Evolutionary conservation across 2,888 invertebrate species (phyloP), one percentile per base, ranked within the genome.

Genomic region (Shargacucullia verbasci): DNA sequence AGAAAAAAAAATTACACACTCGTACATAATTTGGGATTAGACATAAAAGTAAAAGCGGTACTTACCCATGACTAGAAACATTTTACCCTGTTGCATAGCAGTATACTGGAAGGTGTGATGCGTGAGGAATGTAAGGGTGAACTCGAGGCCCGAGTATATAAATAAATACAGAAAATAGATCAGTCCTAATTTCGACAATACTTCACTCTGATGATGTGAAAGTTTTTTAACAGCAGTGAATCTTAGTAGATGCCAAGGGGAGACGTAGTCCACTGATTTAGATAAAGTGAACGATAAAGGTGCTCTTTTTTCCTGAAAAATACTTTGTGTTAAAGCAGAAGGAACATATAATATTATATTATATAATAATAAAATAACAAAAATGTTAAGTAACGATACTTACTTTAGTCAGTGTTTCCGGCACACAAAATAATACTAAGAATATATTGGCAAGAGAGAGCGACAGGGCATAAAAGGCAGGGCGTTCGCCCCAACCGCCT

Each of bases 71-170:
- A 97, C 97, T 78, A 99, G 95, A 88, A 99, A 99, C 98, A 99
- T 99, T 95, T 97, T 98, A 6, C 99, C 99, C 91, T 99, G 99
- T 88, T 99, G 97, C 97, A 99, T 98, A 41, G 99, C 98, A 53
- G 96, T 97, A 86, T 98, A 99, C 48, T 96, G 95, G 87, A 99
- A 99, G 35, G 97, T 95, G 80, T 98, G 97, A 92, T 99, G 99
- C 52, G 99, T 99, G 44, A 99, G 95, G 94, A 99, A 99, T 50
- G 99, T 99, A 33, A 99, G 94, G 0, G 99, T 99, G 86, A 99
- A 99, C 91, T 99, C 99, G 56, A 99, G 94, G 2, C 99, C 99
- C 50, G 99, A 99, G 89, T 99, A 99, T 60, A 99, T 94, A 84
- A 99, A 98, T 66, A 99, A 94, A 91, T 99, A 99, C 9, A 98